Conservation (phyloP, 1,140 invertebrate genomes). For the Lordiphosa collinella region DNA sequence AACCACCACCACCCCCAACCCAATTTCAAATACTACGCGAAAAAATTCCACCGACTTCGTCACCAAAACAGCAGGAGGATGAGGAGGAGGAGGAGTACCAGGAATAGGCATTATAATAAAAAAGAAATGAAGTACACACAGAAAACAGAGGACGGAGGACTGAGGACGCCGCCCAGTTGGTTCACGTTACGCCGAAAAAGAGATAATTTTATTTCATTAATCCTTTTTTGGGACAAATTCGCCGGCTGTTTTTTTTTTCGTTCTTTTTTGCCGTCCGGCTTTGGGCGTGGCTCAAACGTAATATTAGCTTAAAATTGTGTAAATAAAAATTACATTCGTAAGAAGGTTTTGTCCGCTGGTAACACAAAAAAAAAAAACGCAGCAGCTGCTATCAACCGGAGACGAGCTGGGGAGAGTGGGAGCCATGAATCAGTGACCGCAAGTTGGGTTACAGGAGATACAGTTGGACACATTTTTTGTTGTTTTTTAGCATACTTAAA, state of each 20-base stretch:
- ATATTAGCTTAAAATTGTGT: slow-evolving; percentile 78
- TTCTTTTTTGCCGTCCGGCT: slow-evolving; percentile 25
- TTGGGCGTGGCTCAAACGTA: slow-evolving; percentile 72
- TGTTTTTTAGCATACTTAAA: background rate
- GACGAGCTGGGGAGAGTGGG: background rate
- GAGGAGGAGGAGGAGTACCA: slow-evolving; percentile 3
- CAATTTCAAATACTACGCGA: slow-evolving; percentile 24
- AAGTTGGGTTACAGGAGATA: slow-evolving; percentile 20
- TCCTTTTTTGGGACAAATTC: slow-evolving; percentile 77
- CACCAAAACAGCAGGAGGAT: background rate
- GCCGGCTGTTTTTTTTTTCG: slow-evolving; percentile 26
- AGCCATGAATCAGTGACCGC: slow-evolving; percentile 66
- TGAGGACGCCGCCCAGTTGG: slow-evolving; percentile 6
- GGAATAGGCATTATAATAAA: slow-evolving; percentile 64
- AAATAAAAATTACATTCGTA: slow-evolving; percentile 78
- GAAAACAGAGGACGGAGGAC: slow-evolving; percentile 16
- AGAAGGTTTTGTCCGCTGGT: slow-evolving; percentile 48
- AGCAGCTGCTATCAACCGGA: slow-evolving; percentile 43
- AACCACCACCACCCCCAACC: background rate
- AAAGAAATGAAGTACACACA: slow-evolving; percentile 43
- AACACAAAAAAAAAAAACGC: slow-evolving; percentile 21
- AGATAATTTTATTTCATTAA: slow-evolving; percentile 78
- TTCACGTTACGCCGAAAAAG: slow-evolving; percentile 71
- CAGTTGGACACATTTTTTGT: background rate
- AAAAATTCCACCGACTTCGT: slow-evolving; percentile 27